Conservation (phyloP, 2,113 vertebrate genomes). For the Mellivora capensis region DNA sequence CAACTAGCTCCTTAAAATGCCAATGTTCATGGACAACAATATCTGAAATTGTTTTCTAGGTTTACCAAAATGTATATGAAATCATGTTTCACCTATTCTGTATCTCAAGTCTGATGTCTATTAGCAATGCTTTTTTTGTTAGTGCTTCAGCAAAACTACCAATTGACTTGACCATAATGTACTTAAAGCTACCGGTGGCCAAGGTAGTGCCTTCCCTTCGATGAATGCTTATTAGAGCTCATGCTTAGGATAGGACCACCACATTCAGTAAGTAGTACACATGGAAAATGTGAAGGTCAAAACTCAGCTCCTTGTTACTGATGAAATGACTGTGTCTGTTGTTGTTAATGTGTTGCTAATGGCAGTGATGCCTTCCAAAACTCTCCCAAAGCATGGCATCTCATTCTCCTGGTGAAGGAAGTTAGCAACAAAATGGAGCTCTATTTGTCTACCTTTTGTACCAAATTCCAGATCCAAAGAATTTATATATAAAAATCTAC, state of each 20-base stretch:
- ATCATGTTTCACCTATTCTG: not conserved
- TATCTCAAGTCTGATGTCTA: not conserved
- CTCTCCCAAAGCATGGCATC: not conserved
- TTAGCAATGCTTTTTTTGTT: not conserved
- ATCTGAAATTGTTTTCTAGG: not conserved
- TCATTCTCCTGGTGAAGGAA: not conserved
- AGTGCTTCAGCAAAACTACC: not conserved
- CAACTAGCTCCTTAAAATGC: not conserved
- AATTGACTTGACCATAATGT: not conserved
- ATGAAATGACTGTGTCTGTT: not conserved
- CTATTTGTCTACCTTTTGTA: not conserved
- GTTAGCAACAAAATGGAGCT: not conserved
- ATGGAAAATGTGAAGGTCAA: not conserved
- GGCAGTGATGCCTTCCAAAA: not conserved
- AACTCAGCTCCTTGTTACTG: not conserved
- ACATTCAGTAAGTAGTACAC: not conserved
- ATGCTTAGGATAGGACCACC: not conserved
- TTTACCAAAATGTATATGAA: not conserved
- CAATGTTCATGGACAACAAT: not conserved
- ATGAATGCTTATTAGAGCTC: not conserved
- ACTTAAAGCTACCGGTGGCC: not conserved
- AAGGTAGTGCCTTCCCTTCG: not conserved
- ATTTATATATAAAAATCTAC: not conserved
- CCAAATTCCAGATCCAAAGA: not conserved
- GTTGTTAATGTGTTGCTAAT: not conserved